Evolutionary conservation across 2,113 vertebrate species (phyloP).

Genomic region (Machaerirhynchus nigripectus): DNA sequence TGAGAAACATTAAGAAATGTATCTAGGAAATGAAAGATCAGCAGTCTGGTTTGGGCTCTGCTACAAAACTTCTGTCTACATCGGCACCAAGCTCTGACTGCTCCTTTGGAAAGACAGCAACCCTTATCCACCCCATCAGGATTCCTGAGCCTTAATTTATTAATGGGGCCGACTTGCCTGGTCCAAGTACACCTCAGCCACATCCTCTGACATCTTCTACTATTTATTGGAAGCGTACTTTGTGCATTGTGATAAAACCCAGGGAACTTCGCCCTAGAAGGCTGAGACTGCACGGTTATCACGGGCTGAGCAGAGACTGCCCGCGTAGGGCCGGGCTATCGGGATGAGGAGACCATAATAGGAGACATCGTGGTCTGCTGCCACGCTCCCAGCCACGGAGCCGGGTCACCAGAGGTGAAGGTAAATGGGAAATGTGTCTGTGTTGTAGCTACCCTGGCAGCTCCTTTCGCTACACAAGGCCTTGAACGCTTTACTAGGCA

Average conservation of each 20-base stretch:
- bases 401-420: conserved; percentile 19
- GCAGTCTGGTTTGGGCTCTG: not conserved
- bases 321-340: rapidly evolving
- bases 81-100: not conserved
- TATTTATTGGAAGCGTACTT: not conserved
- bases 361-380: not conserved
- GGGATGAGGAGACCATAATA: not conserved
- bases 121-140: not conserved
- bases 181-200: not conserved
- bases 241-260: not conserved
- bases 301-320: not conserved
- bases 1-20: not conserved
- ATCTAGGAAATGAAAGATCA: not conserved
- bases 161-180: not conserved
- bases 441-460: conserved; percentile 11
- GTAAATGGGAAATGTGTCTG: not conserved
- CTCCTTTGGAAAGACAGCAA: not conserved
- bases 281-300: not conserved
- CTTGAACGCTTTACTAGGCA: not conserved
- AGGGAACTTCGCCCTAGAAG: not conserved
- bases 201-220: not conserved
- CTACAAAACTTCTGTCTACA: not conserved
- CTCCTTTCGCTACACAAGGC: not conserved
- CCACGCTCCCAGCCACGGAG: not conserved
- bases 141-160: not conserved